phyloP scores from a whole-genome alignment of 2,113 vertebrate genomes.

The Actinemys pallida region DNA sequence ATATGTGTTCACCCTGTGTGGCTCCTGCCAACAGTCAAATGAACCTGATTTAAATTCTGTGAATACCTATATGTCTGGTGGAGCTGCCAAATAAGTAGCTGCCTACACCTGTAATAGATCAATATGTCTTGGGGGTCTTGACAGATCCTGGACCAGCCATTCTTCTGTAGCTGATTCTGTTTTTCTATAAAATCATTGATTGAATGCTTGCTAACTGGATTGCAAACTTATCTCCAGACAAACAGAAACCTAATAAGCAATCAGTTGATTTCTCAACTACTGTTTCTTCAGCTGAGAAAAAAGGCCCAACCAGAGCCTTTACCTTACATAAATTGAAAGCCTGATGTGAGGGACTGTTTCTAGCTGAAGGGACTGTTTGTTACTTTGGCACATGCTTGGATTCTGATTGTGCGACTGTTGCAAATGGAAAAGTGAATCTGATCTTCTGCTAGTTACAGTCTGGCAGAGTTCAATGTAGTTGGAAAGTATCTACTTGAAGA shows the following conservation, averaged over 20 bases:
- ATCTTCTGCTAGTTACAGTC: background rate
- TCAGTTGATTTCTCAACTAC: background rate
- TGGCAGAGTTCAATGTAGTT: background rate
- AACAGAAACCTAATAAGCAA: background rate
- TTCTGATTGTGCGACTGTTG: background rate
- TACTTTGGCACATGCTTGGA: accelerated
- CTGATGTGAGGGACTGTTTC: background rate
- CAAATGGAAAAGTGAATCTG: background rate
- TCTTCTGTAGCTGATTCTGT: conserved; percentile 22
- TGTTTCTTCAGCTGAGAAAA: background rate
- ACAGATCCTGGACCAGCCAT: background rate
- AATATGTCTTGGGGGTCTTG: conserved; percentile 7
- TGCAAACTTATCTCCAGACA: background rate
- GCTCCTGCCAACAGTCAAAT: conserved; percentile 63
- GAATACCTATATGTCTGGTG: conserved; percentile 64
- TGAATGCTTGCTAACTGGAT: background rate
- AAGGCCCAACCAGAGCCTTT: background rate
- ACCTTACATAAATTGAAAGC: background rate
- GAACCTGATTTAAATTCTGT: conserved; percentile 65
- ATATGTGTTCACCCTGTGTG: conserved; percentile 17
- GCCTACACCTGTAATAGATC: conserved; percentile 44
- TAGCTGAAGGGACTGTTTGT: background rate
- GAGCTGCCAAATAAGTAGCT: conserved; percentile 56
- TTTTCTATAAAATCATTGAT: background rate
- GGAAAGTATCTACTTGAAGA: background rate